Conservation (phyloP, 2,113 vertebrate genomes). For the Murina feae region DNA sequence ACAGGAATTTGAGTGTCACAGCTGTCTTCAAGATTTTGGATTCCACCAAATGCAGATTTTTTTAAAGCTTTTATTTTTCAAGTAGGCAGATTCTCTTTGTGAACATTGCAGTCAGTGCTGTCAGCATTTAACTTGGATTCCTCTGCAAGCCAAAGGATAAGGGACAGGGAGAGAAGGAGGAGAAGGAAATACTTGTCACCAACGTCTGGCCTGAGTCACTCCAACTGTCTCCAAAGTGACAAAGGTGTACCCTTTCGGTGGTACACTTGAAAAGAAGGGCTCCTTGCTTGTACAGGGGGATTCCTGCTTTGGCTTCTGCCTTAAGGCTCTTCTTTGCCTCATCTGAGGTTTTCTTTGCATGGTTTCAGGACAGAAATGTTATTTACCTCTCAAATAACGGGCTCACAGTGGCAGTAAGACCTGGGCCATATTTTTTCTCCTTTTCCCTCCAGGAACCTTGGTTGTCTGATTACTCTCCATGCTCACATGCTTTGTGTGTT, state of each 20-base stretch:
- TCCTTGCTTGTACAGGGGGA: neutral
- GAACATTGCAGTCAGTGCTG: neutral
- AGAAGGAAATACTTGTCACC: neutral
- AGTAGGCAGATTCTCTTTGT: conserved; percentile 22
- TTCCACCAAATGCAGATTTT: neutral
- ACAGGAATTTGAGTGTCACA: conserved; percentile 15
- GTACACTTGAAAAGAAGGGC: neutral
- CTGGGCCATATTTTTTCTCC: neutral
- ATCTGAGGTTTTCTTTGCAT: neutral
- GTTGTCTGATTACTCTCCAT: neutral
- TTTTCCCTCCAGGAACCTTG: too few species aligned
- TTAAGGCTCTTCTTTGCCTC: neutral
- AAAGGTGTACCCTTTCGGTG: neutral
- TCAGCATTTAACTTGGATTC: neutral
- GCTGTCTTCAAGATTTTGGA: neutral
- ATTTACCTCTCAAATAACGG: neutral
- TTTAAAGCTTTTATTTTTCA: neutral
- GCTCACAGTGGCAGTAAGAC: neutral
- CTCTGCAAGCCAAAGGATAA: neutral
- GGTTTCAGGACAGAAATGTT: neutral
- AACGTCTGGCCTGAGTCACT: neutral
- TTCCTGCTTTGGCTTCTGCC: neutral
- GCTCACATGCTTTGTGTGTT: conserved; percentile 43
- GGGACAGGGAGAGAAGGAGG: too few species aligned
- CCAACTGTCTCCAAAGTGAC: neutral